Evolutionary conservation across 2,888 invertebrate species (phyloP).

Genomic region (Sphinx pinastri): DNA sequence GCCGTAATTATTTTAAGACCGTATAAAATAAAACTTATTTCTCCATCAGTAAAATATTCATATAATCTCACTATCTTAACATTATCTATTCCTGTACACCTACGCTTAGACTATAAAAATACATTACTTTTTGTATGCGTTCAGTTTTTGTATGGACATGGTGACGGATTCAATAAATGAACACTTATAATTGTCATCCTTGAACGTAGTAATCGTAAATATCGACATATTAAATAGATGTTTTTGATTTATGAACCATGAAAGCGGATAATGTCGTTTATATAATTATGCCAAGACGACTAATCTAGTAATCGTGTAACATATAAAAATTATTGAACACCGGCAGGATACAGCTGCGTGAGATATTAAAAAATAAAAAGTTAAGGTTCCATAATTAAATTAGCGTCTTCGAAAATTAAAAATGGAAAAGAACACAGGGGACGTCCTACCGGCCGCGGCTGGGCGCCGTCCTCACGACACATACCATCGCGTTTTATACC

Average conservation of each 20-base stretch:
- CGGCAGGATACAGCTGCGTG: constrained; percentile 75
- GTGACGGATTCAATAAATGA: constrained; percentile 29
- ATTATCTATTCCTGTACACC: constrained; percentile 14
- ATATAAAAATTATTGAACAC: constrained; percentile 63
- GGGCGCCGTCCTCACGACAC: constrained; percentile 78
- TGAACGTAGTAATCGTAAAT: background rate
- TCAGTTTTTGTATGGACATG: constrained; percentile 39
- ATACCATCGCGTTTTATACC: constrained; percentile 78
- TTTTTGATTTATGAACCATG: no score
- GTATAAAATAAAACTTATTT: constrained; percentile 7
- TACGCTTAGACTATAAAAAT: constrained; percentile 27
- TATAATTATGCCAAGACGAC: constrained; percentile 42
- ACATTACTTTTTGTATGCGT: constrained; percentile 24
- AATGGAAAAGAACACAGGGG: constrained; percentile 63
- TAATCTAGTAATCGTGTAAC: constrained; percentile 60
- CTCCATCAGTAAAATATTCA: constrained; percentile 14
- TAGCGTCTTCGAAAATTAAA: constrained; percentile 77
- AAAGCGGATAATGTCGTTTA: no score
- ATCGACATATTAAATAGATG: background rate
- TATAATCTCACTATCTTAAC: constrained; percentile 20
- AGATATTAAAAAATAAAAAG: constrained; percentile 56
- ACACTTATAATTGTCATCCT: background rate
- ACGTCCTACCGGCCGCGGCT: constrained; percentile 68
- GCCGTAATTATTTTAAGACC: constrained; percentile 1
- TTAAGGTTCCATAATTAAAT: constrained; percentile 77